Base-by-base conservation (phyloP, 1,140 invertebrate genomes). In the Trachymyrmex septentrionalis region DNA sequence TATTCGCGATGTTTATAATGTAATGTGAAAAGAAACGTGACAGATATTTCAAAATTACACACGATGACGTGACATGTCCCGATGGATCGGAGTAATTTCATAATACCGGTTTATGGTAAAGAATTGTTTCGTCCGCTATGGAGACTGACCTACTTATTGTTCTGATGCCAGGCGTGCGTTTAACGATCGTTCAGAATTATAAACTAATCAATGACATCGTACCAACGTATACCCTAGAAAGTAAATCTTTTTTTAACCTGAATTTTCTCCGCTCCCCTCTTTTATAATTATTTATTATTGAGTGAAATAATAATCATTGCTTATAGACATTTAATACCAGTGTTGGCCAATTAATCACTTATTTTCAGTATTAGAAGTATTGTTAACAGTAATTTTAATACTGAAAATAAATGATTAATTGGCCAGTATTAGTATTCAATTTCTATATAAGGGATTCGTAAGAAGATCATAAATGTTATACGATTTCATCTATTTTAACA, bases 31-130 rank as follows among this genome's bases (percentile, higher is more conserved):
- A 78, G 12, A 50, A 64, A 50, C 19, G 1, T 3, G 27, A 30
- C 44, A 44, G 12, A 16, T 21, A 48, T 63, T 55, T 84, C 27
- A 59, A 66, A 77, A 88, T 77, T n/a, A n/a, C 9, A n/a, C 7
- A 9, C 14, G 30, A 66, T 86, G 72, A 86, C 88, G 76, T 88
- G 88, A 61, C 6, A 16, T 1, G 12, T 63, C 61, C 44, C n/a
- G 27, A 48, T 4, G 21, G 19, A 61, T 80, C 73, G 59, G 53
- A 24, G n/a, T 50, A 78, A 38, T 48, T 76, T n/a, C 10, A 38
- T 82, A 80, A 90, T 76, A 80, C n/a, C 38, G 21, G 19, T 50
- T 82, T 90, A 87, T 75, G 75, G 81, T 90, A 81, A 85, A 90
- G 50, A 73, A 21, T 53, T 9, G 24, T 34, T 34, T 38, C 53